Conservation (phyloP, 2,113 vertebrate species). For the Paramisgurnus dabryanus region DNA sequence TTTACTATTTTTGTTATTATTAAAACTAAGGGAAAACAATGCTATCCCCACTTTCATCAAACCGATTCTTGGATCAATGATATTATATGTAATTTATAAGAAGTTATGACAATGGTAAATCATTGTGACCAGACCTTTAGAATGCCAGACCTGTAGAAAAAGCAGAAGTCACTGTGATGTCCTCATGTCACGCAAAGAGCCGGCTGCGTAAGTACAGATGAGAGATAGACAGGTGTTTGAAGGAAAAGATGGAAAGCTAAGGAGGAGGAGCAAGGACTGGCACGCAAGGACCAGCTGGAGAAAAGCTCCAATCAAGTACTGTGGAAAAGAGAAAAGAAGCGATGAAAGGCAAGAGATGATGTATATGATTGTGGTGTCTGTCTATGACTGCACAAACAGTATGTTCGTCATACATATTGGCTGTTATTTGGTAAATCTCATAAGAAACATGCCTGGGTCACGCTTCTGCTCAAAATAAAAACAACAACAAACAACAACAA, state of each 20-base stretch:
- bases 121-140: no score
- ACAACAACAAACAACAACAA: no score
- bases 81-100: no score
- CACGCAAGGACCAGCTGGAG: slow-evolving; percentile 10
- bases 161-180: not conserved
- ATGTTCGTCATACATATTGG: no score
- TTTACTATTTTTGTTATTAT: no score
- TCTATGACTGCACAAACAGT: no score
- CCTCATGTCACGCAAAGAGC: not conserved
- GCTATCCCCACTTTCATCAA: no score
- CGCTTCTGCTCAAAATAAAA: not conserved
- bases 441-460: not conserved
- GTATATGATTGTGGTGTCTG: not conserved
- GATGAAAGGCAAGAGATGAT: slow-evolving; percentile 1
- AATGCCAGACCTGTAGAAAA: not conserved
- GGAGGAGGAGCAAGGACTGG: not conserved
- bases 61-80: no score
- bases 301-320: slow-evolving; percentile 6
- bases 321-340: not conserved
- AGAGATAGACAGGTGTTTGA: slow-evolving; percentile 3
- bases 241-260: slow-evolving; percentile 7
- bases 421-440: not conserved
- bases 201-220: not conserved
- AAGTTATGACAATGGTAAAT: no score
- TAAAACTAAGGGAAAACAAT: no score